Evolutionary conservation across 2,888 invertebrate genomes (phyloP), one percentile per base, ranked within the genome.

Genomic region (Eumacrocentrus americanus): DNA sequence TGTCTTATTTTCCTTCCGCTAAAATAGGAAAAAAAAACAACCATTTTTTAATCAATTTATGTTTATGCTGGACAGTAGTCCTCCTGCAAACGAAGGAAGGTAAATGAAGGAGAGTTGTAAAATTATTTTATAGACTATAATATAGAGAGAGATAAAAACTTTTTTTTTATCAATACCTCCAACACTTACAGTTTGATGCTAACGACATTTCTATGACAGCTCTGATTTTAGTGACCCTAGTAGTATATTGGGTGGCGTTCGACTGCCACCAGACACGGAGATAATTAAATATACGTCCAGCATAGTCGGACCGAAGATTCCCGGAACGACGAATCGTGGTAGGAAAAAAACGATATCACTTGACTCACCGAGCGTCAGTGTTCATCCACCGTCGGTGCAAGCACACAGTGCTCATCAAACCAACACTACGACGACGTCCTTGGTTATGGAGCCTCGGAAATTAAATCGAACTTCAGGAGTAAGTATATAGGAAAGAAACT

Each of bases 281-380:
- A 93, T 93, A 67, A 93, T 94, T 77, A 93, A 93, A 82, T 93
- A 93, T 80, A 93, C 93, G 67, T 92, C 92, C 68, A 92, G 92
- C 61, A 87, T 93, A 74, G 90, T 91, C 69, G 93, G 93, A 62
- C 92, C 92, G 59, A 93, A 93, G 86, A 86, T 91, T 67, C 90
- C 91, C 11, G 92, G 93, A 63, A 90, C 90, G 64, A 92, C 92
- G 69, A 92, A 91, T 74, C 86, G 92, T 52, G 93, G 93, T 60
- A 86, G 93, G 61, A 93, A 93, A 85, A 93, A 93, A 85, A 93
- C 93, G 52, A 93, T 93, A 77, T 93, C 92, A 0, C 81, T 93
- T 71, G 92, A 93, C 82, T 91, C 92, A 65, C 88, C 89, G 66
- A 84, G 83, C 47, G 85, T 86, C 47, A 86, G 84, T 71, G 83